phyloP scores from a whole-genome alignment of 2,113 vertebrate species.

The Nannospalax galili region DNA sequence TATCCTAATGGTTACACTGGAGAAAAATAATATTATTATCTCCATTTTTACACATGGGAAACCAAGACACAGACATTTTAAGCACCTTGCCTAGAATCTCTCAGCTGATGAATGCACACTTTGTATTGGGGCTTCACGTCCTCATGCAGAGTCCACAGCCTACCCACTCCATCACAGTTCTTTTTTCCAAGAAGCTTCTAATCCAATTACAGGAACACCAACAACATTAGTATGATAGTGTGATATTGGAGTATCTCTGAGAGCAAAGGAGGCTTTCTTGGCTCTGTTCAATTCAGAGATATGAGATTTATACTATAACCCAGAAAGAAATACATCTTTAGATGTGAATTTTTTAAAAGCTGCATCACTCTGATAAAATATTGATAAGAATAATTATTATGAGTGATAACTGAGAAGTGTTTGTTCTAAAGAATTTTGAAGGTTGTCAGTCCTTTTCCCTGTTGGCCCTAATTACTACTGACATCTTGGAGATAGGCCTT shows the following conservation, averaged over 20 bases:
- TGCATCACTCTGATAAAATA: too few relatives aligned
- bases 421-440: too few relatives aligned
- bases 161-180: neutral
- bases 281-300: too few relatives aligned
- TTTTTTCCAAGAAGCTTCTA: neutral
- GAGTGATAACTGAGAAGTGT: too few relatives aligned
- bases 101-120: neutral
- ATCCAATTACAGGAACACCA: neutral
- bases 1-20: neutral
- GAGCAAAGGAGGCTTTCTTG: too few relatives aligned
- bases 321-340: too few relatives aligned
- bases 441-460: too few relatives aligned
- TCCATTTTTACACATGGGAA: neutral
- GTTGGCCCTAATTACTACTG: too few relatives aligned
- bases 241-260: neutral
- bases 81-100: neutral
- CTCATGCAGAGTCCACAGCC: neutral
- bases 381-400: too few relatives aligned
- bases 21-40: neutral
- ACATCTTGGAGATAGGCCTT: too few relatives aligned
- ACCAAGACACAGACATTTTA: neutral
- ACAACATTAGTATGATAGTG: neutral
- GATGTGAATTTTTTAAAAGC: too few relatives aligned
- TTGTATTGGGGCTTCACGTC: neutral
- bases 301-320: too few relatives aligned